These are phyloP conservation scores for Gulo gulo DNA, from an alignment of 2,113 vertebrate species.

Conservation along the genomic window DNA sequence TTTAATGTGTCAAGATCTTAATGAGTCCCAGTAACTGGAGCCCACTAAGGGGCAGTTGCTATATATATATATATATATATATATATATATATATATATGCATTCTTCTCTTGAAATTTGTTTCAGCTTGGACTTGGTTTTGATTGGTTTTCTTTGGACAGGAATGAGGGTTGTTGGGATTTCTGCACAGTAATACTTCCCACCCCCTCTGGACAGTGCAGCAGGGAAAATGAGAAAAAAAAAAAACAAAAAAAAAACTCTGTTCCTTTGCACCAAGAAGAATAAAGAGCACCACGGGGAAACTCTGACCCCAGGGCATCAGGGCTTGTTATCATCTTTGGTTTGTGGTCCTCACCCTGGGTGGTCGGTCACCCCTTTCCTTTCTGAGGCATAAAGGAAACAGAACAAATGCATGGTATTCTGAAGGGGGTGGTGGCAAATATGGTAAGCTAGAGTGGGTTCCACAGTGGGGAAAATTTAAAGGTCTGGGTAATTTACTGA, in stretches of 20 bases:
- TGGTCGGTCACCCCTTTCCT: not conserved
- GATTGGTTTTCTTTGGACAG: not conserved
- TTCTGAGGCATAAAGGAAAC: constrained; percentile 36
- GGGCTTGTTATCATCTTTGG: not conserved
- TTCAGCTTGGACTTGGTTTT: not conserved
- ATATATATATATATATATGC: no score
- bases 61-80: no score
- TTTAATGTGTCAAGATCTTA: not conserved
- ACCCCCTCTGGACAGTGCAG: not conserved
- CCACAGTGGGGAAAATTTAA: not conserved
- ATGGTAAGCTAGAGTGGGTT: not conserved
- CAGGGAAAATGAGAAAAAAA: not conserved
- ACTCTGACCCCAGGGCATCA: not conserved
- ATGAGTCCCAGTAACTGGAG: not conserved
- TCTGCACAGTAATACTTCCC: not conserved
- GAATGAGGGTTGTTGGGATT: not conserved
- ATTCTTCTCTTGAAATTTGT: not conserved
- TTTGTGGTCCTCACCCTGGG: not conserved
- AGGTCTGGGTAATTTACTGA: not conserved
- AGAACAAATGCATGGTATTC: not conserved
- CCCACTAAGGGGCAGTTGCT: not conserved
- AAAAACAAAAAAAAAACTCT: not conserved
- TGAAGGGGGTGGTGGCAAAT: not conserved
- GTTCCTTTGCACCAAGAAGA: not conserved
- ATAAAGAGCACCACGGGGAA: not conserved